Base-by-base conservation (phyloP, 2,113 vertebrate genomes). In the Petroica traversi region DNA sequence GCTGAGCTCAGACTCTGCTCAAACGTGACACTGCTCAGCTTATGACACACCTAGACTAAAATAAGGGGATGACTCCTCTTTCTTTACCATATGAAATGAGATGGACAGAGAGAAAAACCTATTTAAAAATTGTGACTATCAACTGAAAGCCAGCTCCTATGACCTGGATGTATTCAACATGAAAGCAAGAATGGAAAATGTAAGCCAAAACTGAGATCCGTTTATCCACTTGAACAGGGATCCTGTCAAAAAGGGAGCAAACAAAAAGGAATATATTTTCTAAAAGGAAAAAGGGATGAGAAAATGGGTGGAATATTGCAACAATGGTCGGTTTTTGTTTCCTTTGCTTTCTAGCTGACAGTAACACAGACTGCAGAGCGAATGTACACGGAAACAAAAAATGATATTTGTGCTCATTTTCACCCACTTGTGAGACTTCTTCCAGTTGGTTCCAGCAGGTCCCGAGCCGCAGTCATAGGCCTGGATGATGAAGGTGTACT, bases 361-460 rank as follows among this genome's bases (percentile, higher is more conserved):
- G 36, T 22, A 61, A 24, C 25, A 86, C 18, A n/a, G 16, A 78
- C 26, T 31, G 5, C 5, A 40, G 8, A 83, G 25, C 1, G 18
- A 94, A 81, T 4, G 14, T 3, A 55, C 16, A 14, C 29, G 58
- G 69, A 49, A 92, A 23, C 2, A 54, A 90, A 77, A 26, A 51
- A 22, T n/a, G n/a, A 8, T 0, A 40, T 3, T 49, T 16, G 14
- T 73, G 5, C 14, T 49, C 2, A 28, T 66, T 92, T 92, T 69
- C 67, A 98, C 99, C 97, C 93, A 99, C 99, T 99, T 99, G 98
- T 99, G 99, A 28, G 99, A 99, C 98, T 99, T 99, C 92, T 99
- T 99, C 98, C 98, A 98, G 97, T 98, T 98, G 2, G 92, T 98
- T 91, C 99, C 99, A 62, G 79, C 95, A 23, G 98, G 98, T 54